phyloP scores from a whole-genome alignment of 1,140 invertebrate species.

The Drosophila tropicalis region DNA sequence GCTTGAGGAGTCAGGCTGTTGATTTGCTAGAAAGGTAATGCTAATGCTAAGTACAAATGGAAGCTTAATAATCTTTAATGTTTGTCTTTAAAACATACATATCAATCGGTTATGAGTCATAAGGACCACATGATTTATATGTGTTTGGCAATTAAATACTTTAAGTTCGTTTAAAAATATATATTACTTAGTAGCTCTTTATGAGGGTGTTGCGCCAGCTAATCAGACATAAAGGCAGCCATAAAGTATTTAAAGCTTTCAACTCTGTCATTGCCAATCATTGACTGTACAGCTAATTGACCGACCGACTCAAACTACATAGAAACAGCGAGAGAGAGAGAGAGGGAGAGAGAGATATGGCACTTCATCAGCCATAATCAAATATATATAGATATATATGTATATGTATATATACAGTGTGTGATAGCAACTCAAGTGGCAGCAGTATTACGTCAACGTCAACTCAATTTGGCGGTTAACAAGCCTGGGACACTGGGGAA shows the following conservation, averaged over 20 bases:
- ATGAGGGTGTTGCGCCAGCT: background rate
- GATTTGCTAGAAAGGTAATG: too few species aligned
- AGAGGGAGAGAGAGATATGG: conserved; percentile 52
- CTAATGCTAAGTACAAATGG: too few species aligned
- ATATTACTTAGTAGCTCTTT: too few species aligned
- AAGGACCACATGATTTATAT: too few species aligned
- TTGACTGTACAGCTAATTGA: conserved; percentile 75
- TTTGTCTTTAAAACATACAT: too few species aligned
- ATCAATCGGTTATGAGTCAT: too few species aligned
- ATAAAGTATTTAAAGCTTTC: conserved; percentile 54
- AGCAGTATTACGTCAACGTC: conserved; percentile 76
- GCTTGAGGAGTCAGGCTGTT: too few species aligned
- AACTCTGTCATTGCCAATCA: conserved; percentile 49
- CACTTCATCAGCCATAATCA: conserved; percentile 61
- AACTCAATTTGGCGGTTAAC: conserved; percentile 77
- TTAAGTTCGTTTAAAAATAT: too few species aligned
- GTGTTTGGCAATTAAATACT: too few species aligned
- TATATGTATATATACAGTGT: conserved; percentile 23
- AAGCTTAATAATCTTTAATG: too few species aligned
- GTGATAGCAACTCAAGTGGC: conserved; percentile 72
- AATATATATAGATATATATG: conserved; percentile 34
- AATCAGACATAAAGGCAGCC: background rate
- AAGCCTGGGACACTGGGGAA: conserved; percentile 58
- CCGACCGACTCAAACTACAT: conserved; percentile 48
- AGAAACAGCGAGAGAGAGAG: conserved; percentile 29